Conservation (phyloP, 2,797 vertebrate species). For the Tamandua tetradactyla region DNA sequence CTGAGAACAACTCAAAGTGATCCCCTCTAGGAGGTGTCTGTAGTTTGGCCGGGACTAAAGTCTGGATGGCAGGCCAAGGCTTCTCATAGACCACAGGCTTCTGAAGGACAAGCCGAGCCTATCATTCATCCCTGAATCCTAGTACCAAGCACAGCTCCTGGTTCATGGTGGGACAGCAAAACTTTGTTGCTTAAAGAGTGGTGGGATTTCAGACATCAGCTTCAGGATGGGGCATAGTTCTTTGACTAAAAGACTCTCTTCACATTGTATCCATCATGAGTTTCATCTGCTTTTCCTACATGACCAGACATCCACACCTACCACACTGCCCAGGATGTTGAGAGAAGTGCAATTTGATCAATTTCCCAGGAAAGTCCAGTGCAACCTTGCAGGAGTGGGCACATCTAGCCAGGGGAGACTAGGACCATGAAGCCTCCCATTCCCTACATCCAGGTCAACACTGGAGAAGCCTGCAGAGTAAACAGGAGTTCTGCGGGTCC, state of each 20-base stretch:
- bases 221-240: rapidly evolving
- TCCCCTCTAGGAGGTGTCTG: not conserved
- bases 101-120: rapidly evolving
- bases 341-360: not conserved
- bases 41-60: not conserved
- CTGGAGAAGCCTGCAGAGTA: not conserved
- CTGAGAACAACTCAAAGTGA: not conserved
- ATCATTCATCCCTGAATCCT: not conserved
- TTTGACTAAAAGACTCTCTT: not conserved
- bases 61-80: rapidly evolving
- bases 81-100: not conserved
- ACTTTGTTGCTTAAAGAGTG: not conserved
- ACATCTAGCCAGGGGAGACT: not conserved
- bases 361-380: not conserved
- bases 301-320: not conserved
- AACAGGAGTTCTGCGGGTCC: not conserved
- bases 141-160: not conserved
- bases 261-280: rapidly evolving
- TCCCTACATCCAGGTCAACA: not conserved
- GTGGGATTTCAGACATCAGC: not conserved
- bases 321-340: not conserved
- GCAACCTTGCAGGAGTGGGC: too few relatives aligned
- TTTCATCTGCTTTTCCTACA: not conserved
- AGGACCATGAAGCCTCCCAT: rapidly evolving
- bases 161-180: rapidly evolving